Conservation (phyloP, 2,888 invertebrate species). For the Cheilosia vulpina region DNA sequence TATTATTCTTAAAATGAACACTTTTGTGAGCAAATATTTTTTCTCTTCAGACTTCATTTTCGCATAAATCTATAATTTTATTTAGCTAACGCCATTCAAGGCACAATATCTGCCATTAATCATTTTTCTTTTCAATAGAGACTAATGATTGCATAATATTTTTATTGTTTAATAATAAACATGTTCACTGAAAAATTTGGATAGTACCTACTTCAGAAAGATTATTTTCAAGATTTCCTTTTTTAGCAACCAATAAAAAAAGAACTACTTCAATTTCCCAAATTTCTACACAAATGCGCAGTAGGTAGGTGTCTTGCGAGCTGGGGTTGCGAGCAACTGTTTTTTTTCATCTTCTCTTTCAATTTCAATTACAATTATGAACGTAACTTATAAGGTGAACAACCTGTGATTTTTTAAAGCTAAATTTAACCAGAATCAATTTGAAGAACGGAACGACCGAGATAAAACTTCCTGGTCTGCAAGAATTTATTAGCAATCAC, state of each 20-base stretch:
- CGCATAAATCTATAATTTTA: not conserved
- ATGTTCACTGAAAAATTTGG: slow-evolving; percentile 13
- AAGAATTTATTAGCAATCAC: too few species aligned
- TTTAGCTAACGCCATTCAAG: not conserved
- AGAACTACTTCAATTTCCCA: not conserved
- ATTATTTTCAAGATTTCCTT: slow-evolving; percentile 33
- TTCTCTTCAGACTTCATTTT: not conserved
- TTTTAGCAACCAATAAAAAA: slow-evolving; percentile 1
- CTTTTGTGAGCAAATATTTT: not conserved
- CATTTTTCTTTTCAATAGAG: slow-evolving; percentile 3
- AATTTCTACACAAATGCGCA: slow-evolving; percentile 2
- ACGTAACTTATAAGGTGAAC: slow-evolving; percentile 27
- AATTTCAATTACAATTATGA: not conserved
- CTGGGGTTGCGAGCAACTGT: not conserved
- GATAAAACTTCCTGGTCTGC: not conserved
- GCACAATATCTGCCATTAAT: not conserved
- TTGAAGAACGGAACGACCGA: not conserved
- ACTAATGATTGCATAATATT: slow-evolving; percentile 20
- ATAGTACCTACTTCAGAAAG: slow-evolving; percentile 1
- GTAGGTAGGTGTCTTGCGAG: not conserved
- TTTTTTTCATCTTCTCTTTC: slow-evolving; percentile 1
- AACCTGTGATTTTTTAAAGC: not conserved
- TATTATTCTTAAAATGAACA: not conserved
- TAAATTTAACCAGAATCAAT: not conserved
- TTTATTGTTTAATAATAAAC: slow-evolving; percentile 22